A percentile compares a stretch with the other conserved stretches of the same genome.
phyloP scores from a whole-genome alignment of 1,140 invertebrate genomes.

The Aradophagus sp. region DNA sequence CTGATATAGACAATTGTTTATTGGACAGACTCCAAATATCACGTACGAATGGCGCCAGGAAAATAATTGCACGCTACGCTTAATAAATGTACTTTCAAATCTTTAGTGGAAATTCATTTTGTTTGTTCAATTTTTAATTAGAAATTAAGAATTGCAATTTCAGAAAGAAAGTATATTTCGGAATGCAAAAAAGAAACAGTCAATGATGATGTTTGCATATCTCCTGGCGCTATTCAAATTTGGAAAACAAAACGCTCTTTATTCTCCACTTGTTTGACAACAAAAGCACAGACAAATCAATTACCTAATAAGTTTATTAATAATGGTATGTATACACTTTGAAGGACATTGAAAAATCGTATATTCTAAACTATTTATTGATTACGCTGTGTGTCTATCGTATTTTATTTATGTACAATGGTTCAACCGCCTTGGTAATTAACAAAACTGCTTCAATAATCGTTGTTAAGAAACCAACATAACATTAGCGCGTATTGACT shows the following conservation, averaged over 20 bases:
- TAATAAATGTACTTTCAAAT: no score
- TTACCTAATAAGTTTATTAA: constrained; percentile 70
- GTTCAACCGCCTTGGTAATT: constrained; percentile 39
- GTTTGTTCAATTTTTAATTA: no score
- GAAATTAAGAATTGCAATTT: no score
- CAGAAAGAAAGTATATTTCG: no score
- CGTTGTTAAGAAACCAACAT: constrained; percentile 69
- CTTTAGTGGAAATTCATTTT: no score
- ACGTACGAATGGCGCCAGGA: constrained; percentile 65
- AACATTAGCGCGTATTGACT: constrained; percentile 24
- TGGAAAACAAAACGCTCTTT: constrained; percentile 61
- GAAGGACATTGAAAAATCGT: constrained; percentile 75
- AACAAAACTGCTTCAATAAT: constrained; percentile 62
- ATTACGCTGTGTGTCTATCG: constrained; percentile 67
- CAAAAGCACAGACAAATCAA: constrained; percentile 69
- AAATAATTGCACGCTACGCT: constrained; percentile 14
- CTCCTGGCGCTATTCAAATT: constrained; percentile 65
- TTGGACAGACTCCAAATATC: constrained; percentile 71
- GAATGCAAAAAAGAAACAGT: no score
- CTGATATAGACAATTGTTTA: constrained; percentile 73
- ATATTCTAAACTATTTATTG: constrained; percentile 69
- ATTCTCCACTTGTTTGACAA: constrained; percentile 59
- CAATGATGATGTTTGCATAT: no score
- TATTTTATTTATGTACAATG: constrained; percentile 65
- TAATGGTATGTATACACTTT: constrained; percentile 71